phyloP scores from a whole-genome alignment of 2,113 vertebrate species.

The Hippocampus guttulatus region DNA sequence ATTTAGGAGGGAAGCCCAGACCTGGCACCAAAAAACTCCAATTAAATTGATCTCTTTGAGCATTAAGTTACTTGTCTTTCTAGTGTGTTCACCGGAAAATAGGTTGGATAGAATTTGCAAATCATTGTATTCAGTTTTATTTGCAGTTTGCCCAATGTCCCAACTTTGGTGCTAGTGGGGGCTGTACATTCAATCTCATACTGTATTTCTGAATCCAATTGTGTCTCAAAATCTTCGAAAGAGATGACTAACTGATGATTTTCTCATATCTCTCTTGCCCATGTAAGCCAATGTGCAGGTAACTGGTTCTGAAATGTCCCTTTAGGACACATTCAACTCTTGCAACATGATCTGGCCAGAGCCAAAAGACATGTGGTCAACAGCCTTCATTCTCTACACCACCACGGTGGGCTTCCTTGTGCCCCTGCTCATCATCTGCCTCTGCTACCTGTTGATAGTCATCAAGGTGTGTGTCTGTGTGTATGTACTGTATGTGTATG shows the following conservation, averaged over 20 bases:
- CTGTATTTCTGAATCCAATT: neutral
- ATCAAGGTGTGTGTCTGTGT: slow-evolving; percentile 65
- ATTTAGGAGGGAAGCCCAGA: no score
- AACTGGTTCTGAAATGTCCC: neutral
- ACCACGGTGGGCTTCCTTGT: slow-evolving; percentile 88
- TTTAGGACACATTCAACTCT: slow-evolving; percentile 77
- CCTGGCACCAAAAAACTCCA: no score
- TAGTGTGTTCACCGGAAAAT: no score
- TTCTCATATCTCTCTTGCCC: neutral
- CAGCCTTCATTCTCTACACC: slow-evolving; percentile 87
- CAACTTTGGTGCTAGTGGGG: neutral
- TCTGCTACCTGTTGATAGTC: slow-evolving; percentile 90
- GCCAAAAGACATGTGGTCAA: slow-evolving; percentile 80
- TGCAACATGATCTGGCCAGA: slow-evolving; percentile 96
- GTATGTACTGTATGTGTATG: neutral
- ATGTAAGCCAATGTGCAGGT: neutral
- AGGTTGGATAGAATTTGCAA: no score
- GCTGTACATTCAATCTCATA: neutral
- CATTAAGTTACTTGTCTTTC: no score
- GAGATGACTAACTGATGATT: neutral
- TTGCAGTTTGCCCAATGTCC: no score
- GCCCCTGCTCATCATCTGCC: slow-evolving; percentile 86
- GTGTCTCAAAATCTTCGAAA: neutral
- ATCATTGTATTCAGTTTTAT: no score
- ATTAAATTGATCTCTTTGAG: no score